These are phyloP conservation scores for Harpagoxenus sublaevis DNA, from an alignment of 2,888 invertebrate genomes.

Conservation along the genomic window DNA sequence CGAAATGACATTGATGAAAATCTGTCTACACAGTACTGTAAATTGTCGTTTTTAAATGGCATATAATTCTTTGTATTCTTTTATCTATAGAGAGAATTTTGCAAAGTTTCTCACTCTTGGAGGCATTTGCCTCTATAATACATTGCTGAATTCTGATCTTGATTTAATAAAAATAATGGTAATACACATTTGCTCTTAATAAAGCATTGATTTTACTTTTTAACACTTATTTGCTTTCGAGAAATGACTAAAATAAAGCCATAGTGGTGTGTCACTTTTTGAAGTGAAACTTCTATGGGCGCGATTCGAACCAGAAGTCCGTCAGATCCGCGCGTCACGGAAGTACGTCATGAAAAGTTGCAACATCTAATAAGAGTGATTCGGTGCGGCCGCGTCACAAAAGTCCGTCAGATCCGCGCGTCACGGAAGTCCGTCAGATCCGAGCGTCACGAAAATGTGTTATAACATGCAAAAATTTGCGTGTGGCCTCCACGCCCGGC, in stretches of 20 bases:
- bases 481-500: no score
- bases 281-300: no score
- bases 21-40: not conserved
- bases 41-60: not conserved
- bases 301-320: no score
- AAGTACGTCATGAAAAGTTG: no score
- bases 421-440: no score
- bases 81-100: not conserved
- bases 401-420: no score
- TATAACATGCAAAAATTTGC: no score
- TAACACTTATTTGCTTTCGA: not conserved
- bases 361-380: no score
- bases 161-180: constrained; percentile 21
- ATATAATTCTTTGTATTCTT: not conserved
- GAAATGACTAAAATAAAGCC: not conserved
- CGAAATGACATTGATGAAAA: not conserved
- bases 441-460: no score
- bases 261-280: no score
- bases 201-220: not conserved
- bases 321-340: no score
- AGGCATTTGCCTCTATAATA: not conserved
- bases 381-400: no score
- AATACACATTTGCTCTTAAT: not conserved
- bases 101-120: not conserved
- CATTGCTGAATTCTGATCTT: not conserved